Percentiles rank a stretch among this genome's conserved stretches.
Conservation (phyloP, 2,113 vertebrate genomes). For the Corythoichthys haematopterus region DNA sequence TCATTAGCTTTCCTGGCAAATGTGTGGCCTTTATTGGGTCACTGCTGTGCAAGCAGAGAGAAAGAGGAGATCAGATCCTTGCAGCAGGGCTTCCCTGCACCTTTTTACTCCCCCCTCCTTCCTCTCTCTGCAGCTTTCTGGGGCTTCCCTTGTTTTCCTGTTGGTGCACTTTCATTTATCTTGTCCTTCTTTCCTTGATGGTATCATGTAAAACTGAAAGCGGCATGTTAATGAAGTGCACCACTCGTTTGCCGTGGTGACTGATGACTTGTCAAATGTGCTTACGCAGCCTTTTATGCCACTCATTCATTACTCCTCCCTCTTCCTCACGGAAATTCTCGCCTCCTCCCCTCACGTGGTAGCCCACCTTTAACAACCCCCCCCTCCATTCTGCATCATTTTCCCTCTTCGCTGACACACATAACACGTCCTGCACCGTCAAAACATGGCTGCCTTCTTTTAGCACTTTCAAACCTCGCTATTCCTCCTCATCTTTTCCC, state of each 20-base stretch:
- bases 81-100: background rate
- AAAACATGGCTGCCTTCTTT: background rate
- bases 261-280: background rate
- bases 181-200: background rate
- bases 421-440: background rate
- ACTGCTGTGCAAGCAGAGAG: background rate
- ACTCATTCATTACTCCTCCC: conserved; percentile 1
- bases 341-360: background rate
- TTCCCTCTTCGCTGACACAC: background rate
- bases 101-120: background rate
- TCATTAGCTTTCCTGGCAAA: background rate
- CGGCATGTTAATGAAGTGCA: background rate
- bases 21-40: background rate
- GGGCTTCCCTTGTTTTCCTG: background rate
- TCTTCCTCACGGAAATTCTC: background rate
- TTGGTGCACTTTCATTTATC: background rate
- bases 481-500: too few species aligned
- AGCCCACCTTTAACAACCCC: background rate
- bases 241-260: background rate
- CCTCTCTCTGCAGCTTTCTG: background rate
- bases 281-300: conserved; percentile 1
- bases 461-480: background rate
- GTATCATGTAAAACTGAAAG: background rate
- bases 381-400: background rate
- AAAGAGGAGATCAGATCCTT: background rate